phyloP scores from a whole-genome alignment of 1,140 invertebrate species.

The Ceratina australensis region DNA sequence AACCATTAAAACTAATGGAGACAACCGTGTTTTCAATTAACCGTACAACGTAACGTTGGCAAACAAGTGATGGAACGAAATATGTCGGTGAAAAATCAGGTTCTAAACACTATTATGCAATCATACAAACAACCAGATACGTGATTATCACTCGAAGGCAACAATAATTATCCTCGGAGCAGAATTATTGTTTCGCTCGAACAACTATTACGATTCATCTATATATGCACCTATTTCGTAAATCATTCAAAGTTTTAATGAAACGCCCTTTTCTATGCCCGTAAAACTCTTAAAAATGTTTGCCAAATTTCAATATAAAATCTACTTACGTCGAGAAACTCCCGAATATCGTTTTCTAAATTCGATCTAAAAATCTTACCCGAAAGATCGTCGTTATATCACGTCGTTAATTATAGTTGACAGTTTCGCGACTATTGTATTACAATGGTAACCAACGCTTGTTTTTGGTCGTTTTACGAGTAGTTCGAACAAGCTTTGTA shows the following conservation, averaged over 20 bases:
- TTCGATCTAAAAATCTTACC: slow-evolving; percentile 13
- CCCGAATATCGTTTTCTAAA: slow-evolving; percentile 26
- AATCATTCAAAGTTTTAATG: too few species aligned
- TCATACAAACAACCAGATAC: too few species aligned
- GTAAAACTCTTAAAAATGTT: slow-evolving; percentile 46
- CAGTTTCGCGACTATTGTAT: slow-evolving; percentile 6
- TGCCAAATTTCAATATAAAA: slow-evolving; percentile 54
- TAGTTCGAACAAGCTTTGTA: slow-evolving; percentile 39
- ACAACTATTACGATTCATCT: too few species aligned
- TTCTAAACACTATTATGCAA: too few species aligned
- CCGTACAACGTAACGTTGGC: neutral
- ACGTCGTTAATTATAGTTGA: slow-evolving; percentile 1
- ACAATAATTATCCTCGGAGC: too few species aligned
- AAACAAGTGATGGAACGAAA: neutral
- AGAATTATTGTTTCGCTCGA: too few species aligned
- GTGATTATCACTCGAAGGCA: too few species aligned
- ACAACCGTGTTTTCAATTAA: slow-evolving; percentile 28
- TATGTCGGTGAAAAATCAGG: too few species aligned
- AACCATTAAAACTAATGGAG: slow-evolving; percentile 21
- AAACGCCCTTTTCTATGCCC: slow-evolving; percentile 2
- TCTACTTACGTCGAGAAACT: slow-evolving; percentile 43
- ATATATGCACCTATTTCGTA: too few species aligned
- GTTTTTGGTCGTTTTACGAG: slow-evolving; percentile 37
- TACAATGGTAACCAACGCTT: slow-evolving; percentile 23
- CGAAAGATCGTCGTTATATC: slow-evolving; percentile 29